Percentiles rank a stretch among this genome's conserved stretches.
phyloP scores from a whole-genome alignment of 2,797 vertebrate genomes.

The Uromys caudimaculatus region DNA sequence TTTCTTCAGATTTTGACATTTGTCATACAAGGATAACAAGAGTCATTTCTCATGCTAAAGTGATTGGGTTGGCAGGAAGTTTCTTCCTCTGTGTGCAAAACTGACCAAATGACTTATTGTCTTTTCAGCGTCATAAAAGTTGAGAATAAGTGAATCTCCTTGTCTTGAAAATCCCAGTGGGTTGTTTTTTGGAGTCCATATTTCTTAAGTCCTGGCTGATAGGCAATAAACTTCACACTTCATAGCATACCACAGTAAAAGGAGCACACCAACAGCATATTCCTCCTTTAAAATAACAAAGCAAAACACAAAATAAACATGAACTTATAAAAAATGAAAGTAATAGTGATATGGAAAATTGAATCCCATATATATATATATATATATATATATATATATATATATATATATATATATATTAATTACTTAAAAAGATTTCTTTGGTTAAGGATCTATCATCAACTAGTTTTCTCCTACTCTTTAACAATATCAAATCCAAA shows the following conservation, averaged over 20 bases:
- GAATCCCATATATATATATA: constrained; percentile 5
- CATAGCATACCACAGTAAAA: constrained; percentile 38
- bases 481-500: background rate
- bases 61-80: constrained; percentile 49
- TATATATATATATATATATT: too few species aligned
- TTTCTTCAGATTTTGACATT: constrained; percentile 59
- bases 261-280: background rate
- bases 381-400: too few species aligned
- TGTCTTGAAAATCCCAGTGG: constrained; percentile 1
- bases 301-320: constrained; percentile 28
- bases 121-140: constrained; percentile 40
- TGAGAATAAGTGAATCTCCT: constrained; percentile 4
- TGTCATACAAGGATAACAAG: constrained; percentile 39
- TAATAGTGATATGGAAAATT: constrained; percentile 33
- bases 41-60: constrained; percentile 59
- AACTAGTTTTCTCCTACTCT: background rate
- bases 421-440: constrained; percentile 11
- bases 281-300: constrained; percentile 53
- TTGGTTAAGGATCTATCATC: background rate
- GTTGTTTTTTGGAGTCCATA: constrained; percentile 28
- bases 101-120: constrained; percentile 45
- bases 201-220: constrained; percentile 52
- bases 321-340: constrained; percentile 41
- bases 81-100: constrained; percentile 67
- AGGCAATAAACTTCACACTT: constrained; percentile 61